Evolutionary conservation across 2,888 invertebrate species (phyloP).

Genomic region (Drosophila anomelani): DNA sequence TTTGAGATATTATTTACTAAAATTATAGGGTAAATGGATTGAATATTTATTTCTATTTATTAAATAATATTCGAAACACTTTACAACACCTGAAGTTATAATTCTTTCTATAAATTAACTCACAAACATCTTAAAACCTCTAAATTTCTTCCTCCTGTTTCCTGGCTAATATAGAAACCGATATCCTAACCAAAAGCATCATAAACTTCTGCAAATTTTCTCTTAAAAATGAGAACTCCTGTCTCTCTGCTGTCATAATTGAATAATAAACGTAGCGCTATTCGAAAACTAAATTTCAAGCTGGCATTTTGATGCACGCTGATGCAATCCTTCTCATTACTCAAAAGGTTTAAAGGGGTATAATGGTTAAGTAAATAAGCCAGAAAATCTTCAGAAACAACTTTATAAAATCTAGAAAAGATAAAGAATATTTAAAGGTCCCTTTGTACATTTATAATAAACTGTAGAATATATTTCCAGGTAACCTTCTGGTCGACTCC

Average conservation of each 20-base stretch:
- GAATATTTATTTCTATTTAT: background rate
- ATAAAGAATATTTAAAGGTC: background rate
- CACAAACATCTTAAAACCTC: background rate
- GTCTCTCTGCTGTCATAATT: conserved; percentile 52
- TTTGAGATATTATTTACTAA: background rate
- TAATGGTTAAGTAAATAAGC: background rate
- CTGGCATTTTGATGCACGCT: conserved; percentile 43
- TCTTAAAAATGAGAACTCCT: conserved; percentile 5
- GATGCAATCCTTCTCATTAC: conserved; percentile 21
- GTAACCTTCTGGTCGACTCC: background rate
- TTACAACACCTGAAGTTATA: background rate
- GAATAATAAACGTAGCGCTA: conserved; percentile 56
- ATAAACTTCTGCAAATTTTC: background rate
- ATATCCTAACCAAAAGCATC: conserved; percentile 1
- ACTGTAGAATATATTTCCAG: background rate
- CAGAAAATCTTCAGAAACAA: too few relatives aligned
- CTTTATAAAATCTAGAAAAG: background rate
- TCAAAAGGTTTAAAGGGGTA: background rate
- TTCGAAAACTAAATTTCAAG: conserved; percentile 53
- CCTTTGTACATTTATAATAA: background rate
- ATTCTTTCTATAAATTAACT: background rate
- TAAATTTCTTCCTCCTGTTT: background rate
- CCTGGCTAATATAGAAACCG: background rate
- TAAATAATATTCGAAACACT: background rate
- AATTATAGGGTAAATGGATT: background rate